phyloP scores from a whole-genome alignment of 53 echinoderm and acorn worm species.

The Crossaster papposus region DNA sequence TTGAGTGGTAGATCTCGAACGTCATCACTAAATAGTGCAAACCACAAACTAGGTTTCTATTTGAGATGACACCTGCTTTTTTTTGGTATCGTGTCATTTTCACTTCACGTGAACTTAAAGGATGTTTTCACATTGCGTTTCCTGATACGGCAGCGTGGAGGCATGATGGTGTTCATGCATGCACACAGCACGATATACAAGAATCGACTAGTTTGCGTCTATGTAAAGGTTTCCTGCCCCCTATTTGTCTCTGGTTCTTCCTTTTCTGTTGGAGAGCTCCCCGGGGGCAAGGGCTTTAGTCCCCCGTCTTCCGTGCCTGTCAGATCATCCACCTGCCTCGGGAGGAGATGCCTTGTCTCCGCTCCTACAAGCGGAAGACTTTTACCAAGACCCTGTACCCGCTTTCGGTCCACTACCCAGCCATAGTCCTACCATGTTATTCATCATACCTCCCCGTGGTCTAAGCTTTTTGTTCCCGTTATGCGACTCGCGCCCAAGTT shows the following conservation, averaged over 20 bases:
- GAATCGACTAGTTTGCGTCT: constrained; percentile 29
- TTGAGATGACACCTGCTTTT: constrained; percentile 3
- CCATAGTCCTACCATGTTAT: background rate
- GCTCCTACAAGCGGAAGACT: constrained; percentile 42
- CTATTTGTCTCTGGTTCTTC: constrained; percentile 7
- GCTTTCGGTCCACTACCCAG: constrained; percentile 43
- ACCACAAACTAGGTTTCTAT: background rate
- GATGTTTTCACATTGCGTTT: background rate
- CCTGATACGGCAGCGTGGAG: background rate
- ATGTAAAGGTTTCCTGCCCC: constrained; percentile 25
- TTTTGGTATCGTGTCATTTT: background rate
- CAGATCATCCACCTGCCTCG: constrained; percentile 43
- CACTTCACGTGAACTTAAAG: constrained; percentile 42
- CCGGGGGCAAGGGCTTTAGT: background rate
- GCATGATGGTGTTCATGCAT: background rate
- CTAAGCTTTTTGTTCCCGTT: background rate
- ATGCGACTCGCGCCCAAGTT: background rate
- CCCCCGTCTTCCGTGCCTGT: constrained; percentile 1
- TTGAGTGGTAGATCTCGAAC: background rate
- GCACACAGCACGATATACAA: background rate
- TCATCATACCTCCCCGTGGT: background rate
- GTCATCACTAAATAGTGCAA: background rate
- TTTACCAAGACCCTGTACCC: background rate
- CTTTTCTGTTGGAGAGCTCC: background rate
- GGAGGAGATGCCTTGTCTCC: constrained; percentile 47